A percentile compares a stretch with the other conserved stretches of the same genome.
Evolutionary conservation across 1,140 invertebrate species (phyloP).

Genomic region (Drosophila kohkoa): DNA sequence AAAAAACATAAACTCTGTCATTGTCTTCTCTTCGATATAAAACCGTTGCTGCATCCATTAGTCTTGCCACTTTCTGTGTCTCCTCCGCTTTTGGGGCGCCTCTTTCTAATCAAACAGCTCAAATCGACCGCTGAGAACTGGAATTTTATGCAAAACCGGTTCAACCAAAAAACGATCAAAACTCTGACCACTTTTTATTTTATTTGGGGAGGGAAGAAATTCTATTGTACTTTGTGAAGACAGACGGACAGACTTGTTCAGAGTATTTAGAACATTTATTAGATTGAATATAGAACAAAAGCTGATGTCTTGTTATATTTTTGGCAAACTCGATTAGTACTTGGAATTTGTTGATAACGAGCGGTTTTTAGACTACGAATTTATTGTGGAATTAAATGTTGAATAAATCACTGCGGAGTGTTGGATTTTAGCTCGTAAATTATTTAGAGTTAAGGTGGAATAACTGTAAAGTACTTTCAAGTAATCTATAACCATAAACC

Average conservation of each 20-base stretch:
- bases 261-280: slow-evolving; percentile 36
- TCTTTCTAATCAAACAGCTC: slow-evolving; percentile 33
- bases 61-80: slow-evolving; percentile 18
- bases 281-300: slow-evolving; percentile 28
- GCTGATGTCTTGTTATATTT: slow-evolving; percentile 2
- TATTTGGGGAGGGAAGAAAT: slow-evolving; percentile 1
- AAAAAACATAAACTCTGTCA: slow-evolving; percentile 1
- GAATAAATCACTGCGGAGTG: neutral
- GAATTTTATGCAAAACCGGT: slow-evolving; percentile 53
- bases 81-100: slow-evolving; percentile 1
- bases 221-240: slow-evolving; percentile 34
- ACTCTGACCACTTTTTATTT: slow-evolving; percentile 14
- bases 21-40: neutral
- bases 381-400: neutral
- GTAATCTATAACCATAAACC: no score
- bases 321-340: neutral
- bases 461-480: no score
- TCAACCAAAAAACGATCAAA: slow-evolving; percentile 13
- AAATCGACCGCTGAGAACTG: slow-evolving; percentile 16
- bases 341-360: neutral
- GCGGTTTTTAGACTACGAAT: neutral
- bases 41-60: slow-evolving; percentile 46
- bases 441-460: no score
- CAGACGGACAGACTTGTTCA: slow-evolving; percentile 34
- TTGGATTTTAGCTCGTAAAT: neutral